Evolutionary conservation across 1,140 invertebrate genomes (phyloP), one percentile per base, ranked within the genome.

Genomic region (Ectropis grisescens): DNA sequence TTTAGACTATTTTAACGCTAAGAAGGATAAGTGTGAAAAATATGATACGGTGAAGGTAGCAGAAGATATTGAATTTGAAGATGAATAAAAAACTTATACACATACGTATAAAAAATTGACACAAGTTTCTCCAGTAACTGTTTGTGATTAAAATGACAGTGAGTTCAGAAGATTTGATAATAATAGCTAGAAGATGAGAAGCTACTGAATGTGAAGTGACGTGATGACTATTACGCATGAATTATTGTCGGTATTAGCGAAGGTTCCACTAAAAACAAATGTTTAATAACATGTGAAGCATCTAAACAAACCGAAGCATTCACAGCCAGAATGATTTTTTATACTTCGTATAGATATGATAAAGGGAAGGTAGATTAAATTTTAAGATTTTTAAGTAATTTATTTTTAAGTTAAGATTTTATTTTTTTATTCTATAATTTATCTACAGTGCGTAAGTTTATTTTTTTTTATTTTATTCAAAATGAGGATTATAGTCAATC

Each of bases 281-380:
- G 31, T 48, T 44, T 56, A 62, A 57, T 47, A 48, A 50, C 33
- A 52, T 60, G 61, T 52, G 39, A 65, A 56, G 58, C 61, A 35
- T 67, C 65, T 74, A 72, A 78, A 71, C 32, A 57, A 67, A 62
- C 39, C 56, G 58, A 66, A 72, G 42, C 68, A 62, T 49, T 81
- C 76, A 81, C 76, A 81, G 76, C 76, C 76, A 76, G 76, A 68
- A 81, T 81, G 76, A 81, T 78, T 75, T 60, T 65, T 50, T 55
- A 62, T 67, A 68, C 49, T 60, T 69, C 66, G 58, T 65, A 64
- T 69, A 80, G 66, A 72, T 72, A 76, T 72, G 71, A 55, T 72
- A 66, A 58, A 44, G 40, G 57, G 59, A 19, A 57, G 59, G 47
- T 60, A 64, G 56, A 52, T 56, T 19, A 48, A 35, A 42, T 58